phyloP scores from a whole-genome alignment of 2,797 vertebrate genomes.

The Momotus momota region DNA sequence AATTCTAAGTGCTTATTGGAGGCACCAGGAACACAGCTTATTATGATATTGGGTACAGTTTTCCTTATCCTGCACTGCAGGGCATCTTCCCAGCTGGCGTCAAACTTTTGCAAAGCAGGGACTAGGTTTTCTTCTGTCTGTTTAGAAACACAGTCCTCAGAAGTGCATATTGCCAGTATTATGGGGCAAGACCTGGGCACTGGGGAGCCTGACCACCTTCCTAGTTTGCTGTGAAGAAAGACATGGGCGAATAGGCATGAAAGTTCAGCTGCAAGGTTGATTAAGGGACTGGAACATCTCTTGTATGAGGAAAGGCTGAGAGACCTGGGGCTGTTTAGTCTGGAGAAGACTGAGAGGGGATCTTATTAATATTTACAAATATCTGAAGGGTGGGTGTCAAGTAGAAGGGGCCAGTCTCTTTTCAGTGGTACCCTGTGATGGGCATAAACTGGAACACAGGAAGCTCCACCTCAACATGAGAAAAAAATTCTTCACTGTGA shows the following conservation, averaged over 20 bases:
- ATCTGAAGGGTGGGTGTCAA: too few species aligned
- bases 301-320: too few species aligned
- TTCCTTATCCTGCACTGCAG: neutral
- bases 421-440: too few species aligned
- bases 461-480: too few species aligned
- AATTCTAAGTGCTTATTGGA: neutral
- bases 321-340: too few species aligned
- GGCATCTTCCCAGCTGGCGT: neutral
- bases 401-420: too few species aligned
- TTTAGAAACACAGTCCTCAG: neutral
- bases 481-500: too few species aligned
- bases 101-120: neutral
- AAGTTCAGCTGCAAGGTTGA: neutral
- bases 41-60: neutral
- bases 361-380: too few species aligned
- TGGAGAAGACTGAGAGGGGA: too few species aligned
- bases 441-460: too few species aligned
- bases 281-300: too few species aligned
- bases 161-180: neutral
- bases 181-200: neutral
- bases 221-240: neutral
- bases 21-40: neutral
- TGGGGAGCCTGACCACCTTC: neutral
- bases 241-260: fast-evolving
- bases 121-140: neutral